These are phyloP conservation scores for Leptogaster cylindrica DNA, from an alignment of 2,888 invertebrate genomes.

Conservation along the genomic window DNA sequence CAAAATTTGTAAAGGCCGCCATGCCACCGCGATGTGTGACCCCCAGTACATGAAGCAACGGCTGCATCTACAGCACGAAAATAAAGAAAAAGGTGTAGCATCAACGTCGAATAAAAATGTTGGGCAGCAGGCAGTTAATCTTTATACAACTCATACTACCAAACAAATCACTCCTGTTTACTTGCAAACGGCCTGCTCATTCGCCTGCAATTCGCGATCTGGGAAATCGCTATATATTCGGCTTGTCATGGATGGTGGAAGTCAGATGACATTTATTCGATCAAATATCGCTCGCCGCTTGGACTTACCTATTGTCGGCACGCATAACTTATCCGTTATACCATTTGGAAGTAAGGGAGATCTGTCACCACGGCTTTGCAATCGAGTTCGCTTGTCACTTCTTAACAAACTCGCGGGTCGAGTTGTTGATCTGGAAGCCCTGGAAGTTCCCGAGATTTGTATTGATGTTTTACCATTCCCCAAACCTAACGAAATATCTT, in stretches of 20 bases:
- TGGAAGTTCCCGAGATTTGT: neutral
- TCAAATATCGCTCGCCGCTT: neutral
- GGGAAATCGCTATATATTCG: neutral
- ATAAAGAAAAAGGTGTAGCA: neutral
- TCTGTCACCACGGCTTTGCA: neutral
- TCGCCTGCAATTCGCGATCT: neutral
- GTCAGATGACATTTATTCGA: neutral
- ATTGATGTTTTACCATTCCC: neutral
- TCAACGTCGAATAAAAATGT: neutral
- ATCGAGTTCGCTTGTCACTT: neutral
- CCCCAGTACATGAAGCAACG: neutral
- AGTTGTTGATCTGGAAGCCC: neutral
- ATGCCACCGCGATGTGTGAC: neutral
- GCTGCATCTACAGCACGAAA: neutral
- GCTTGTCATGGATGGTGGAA: neutral
- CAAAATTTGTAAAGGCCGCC: neutral
- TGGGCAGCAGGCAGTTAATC: neutral
- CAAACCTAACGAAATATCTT: neutral
- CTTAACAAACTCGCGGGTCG: neutral
- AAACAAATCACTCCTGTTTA: neutral
- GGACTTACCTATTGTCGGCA: neutral
- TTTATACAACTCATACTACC: neutral
- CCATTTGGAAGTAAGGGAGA: constrained; percentile 1
- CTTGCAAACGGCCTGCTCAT: neutral
- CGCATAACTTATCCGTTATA: neutral